phyloP scores from a whole-genome alignment of 2,113 vertebrate species.

The Paramisgurnus dabryanus region DNA sequence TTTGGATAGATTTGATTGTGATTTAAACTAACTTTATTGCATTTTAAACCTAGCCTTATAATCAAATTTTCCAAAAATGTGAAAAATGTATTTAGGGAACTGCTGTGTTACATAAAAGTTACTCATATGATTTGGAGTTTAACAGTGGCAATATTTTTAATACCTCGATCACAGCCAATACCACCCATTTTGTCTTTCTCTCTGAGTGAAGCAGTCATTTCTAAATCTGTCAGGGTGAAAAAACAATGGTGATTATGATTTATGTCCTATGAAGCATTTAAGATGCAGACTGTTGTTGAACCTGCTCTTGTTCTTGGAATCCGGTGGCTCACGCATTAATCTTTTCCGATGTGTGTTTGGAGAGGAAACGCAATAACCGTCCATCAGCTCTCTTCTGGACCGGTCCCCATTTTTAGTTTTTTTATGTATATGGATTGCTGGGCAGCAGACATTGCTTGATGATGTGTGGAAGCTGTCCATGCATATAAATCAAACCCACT shows the following conservation, averaged over 20 bases:
- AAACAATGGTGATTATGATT: slow-evolving; percentile 76
- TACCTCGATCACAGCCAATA: slow-evolving; percentile 2
- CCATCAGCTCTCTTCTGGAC: slow-evolving; percentile 59
- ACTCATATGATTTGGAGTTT: slow-evolving; percentile 3
- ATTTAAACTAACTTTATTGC: too few relatives aligned
- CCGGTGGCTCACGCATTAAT: slow-evolving; percentile 64
- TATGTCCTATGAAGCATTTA: slow-evolving; percentile 67
- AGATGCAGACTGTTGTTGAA: slow-evolving; percentile 56
- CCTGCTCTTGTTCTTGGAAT: slow-evolving; percentile 56
- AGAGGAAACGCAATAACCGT: slow-evolving; percentile 55
- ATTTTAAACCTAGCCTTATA: too few relatives aligned
- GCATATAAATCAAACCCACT: slow-evolving; percentile 52
- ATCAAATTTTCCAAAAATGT: too few relatives aligned
- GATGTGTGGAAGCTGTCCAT: slow-evolving; percentile 36
- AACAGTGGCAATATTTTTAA: slow-evolving; percentile 3
- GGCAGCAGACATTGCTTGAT: slow-evolving; percentile 37
- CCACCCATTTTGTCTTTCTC: slow-evolving; percentile 56
- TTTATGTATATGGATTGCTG: slow-evolving; percentile 54
- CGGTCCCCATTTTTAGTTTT: slow-evolving; percentile 62
- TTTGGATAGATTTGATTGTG: too few relatives aligned
- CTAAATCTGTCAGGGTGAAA: slow-evolving; percentile 67
- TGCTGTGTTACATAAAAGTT: neutral
- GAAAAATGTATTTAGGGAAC: neutral
- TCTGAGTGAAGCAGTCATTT: slow-evolving; percentile 54
- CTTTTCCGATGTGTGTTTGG: slow-evolving; percentile 57